Evolutionary conservation across 2,113 vertebrate genomes (phyloP), one percentile per base, ranked within the genome.

Genomic region (Henicopernis longicauda): DNA sequence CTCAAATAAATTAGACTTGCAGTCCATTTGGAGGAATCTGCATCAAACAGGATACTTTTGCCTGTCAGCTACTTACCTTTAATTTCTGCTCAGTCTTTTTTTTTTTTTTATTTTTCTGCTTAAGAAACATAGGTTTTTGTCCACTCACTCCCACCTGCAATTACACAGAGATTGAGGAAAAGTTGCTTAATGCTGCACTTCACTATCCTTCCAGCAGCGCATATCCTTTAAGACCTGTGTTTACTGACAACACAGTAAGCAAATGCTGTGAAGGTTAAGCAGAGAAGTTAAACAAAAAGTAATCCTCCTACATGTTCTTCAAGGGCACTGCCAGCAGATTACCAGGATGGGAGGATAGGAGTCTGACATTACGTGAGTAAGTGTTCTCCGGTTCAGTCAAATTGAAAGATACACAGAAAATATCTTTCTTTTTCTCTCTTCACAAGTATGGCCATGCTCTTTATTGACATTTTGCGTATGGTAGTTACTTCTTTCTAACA

Each of bases 231-330:
- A 86, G 81, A 72, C 49, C 14, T 49, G 14, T 91, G 66, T 89
- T 93, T 95, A 82, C 83, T 82, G 66, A 91, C 44, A 94, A 32
- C 44, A 63, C 40, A 79, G 90, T 82, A 77, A 85, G 74, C 34
- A 95, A 95, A 92, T 58, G 25, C 58, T 87, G 70, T 95, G 91
- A 95, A 93, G 94, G 86, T 94, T 95, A 97, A 95, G 40, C 16
- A 1, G 78, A 84, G 73, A 94, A 89, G 72, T 81, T 83, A 95
- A 92, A 95, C 85, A 90, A 90, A 90, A 95, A 61, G 16, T 82
- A 95, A 94, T 94, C 83, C 86, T 96, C 83, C 91, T 85, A 77
- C 70, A 7, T 6, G 13, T 90, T 91, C 49, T 96, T 95, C 84
- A 95, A 89, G 89, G 78, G 7, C 58, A 85, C 17, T 45, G 58